phyloP scores from a whole-genome alignment of 1,140 invertebrate genomes.

The Zaprionus vittiger region DNA sequence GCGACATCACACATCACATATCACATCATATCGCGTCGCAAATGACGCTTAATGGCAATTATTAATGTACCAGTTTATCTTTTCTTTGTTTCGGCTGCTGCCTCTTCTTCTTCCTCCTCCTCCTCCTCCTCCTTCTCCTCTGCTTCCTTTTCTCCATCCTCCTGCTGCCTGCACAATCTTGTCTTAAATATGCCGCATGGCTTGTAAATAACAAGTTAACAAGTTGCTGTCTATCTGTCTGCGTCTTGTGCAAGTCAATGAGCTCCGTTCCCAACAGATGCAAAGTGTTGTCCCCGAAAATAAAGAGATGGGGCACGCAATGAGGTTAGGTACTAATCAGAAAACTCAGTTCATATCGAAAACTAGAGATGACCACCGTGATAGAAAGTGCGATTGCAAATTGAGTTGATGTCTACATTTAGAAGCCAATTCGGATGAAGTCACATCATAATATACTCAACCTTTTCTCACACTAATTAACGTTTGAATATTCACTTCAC shows the following conservation, averaged over 20 bases:
- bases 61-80: constrained; percentile 72
- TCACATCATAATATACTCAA: no score
- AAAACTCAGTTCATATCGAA: background rate
- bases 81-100: constrained; percentile 31
- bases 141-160: background rate
- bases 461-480: no score
- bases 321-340: background rate
- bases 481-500: background rate
- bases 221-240: constrained; percentile 16
- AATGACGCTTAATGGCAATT: constrained; percentile 68
- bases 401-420: no score
- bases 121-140: background rate
- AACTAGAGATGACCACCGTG: background rate
- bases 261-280: background rate
- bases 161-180: background rate
- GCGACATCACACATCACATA: constrained; percentile 17
- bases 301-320: background rate
- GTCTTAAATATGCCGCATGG: background rate
- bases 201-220: constrained; percentile 43
- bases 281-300: background rate
- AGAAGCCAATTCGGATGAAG: no score
- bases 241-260: constrained; percentile 37
- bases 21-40: constrained; percentile 13
- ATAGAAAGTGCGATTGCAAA: background rate
- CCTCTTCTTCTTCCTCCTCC: background rate